Evolutionary conservation across 2,888 invertebrate species (phyloP).

Genomic region (Cheilosia urbana): DNA sequence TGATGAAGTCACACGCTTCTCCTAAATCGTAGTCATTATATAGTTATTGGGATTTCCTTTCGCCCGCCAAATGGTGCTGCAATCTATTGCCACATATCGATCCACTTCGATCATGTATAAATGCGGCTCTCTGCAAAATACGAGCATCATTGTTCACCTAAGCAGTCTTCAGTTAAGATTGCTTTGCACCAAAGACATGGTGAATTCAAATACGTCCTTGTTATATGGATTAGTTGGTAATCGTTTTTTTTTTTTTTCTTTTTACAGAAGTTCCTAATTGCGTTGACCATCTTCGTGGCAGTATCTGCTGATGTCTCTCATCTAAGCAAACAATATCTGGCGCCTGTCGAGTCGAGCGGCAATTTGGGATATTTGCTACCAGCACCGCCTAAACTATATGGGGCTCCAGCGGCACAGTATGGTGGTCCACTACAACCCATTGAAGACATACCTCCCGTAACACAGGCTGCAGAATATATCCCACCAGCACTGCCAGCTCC

Average conservation of each 20-base stretch:
- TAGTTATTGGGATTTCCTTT: constrained; percentile 9
- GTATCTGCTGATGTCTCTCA: constrained; percentile 76
- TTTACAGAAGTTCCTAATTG: constrained; percentile 70
- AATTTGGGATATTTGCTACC: constrained; percentile 60
- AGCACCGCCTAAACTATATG: constrained; percentile 24
- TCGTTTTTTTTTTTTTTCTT: not conserved
- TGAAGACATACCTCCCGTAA: not conserved
- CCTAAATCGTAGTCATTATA: not conserved
- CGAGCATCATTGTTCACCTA: constrained; percentile 41
- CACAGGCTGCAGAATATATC: too few relatives aligned
- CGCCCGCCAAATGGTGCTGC: constrained; percentile 10
- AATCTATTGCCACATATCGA: constrained; percentile 24
- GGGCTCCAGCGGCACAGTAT: not conserved
- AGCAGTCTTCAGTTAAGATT: constrained; percentile 29
- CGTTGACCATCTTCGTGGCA: constrained; percentile 62
- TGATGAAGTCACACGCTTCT: not conserved
- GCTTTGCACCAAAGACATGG: constrained; percentile 35
- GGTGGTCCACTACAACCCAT: not conserved
- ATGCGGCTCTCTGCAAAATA: constrained; percentile 19
- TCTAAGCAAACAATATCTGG: constrained; percentile 40
- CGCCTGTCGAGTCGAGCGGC: constrained; percentile 39
- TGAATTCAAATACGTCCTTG: not conserved
- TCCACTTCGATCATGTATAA: constrained; percentile 34
- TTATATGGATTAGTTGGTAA: too few relatives aligned
- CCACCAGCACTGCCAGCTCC: too few relatives aligned